phyloP scores from a whole-genome alignment of 1,140 invertebrate species.

The Hyposmocoma kahamanoa region DNA sequence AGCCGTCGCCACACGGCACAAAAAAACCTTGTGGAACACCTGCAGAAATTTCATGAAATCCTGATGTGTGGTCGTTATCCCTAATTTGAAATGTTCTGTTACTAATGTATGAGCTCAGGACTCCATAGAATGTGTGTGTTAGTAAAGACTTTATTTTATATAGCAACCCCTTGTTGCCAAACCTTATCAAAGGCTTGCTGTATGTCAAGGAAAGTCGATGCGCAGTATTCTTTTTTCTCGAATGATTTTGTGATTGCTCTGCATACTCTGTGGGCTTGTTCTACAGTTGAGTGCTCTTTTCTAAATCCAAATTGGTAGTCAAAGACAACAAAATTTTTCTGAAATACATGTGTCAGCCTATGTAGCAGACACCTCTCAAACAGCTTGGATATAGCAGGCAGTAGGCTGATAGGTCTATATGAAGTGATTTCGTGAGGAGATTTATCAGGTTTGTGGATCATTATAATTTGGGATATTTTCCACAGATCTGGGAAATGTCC shows the following conservation, averaged over 20 bases:
- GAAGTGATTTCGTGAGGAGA: neutral
- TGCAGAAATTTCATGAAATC: neutral
- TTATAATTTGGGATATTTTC: neutral
- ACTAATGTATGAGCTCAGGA: neutral
- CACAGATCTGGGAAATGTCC: neutral
- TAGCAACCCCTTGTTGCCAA: neutral
- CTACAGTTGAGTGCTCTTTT: neutral
- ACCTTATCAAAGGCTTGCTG: neutral
- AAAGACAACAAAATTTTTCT: neutral
- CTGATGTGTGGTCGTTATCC: neutral
- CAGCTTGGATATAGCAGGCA: neutral
- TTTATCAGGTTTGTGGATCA: slow-evolving; percentile 1
- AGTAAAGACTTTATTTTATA: slow-evolving; percentile 1
- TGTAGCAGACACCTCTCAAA: neutral
- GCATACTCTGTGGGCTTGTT: neutral
- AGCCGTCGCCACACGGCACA: too few species aligned
- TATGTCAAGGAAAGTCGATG: neutral
- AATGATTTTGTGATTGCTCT: neutral
- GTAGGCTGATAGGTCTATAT: slow-evolving; percentile 1
- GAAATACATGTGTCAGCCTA: neutral
- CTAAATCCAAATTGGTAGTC: too few species aligned
- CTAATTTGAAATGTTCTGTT: neutral
- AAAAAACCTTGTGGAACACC: neutral
- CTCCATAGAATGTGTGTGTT: neutral
- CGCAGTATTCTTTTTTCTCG: neutral